Conservation (phyloP, 2,113 vertebrate species). For the Anarhynchus alexandrinus region DNA sequence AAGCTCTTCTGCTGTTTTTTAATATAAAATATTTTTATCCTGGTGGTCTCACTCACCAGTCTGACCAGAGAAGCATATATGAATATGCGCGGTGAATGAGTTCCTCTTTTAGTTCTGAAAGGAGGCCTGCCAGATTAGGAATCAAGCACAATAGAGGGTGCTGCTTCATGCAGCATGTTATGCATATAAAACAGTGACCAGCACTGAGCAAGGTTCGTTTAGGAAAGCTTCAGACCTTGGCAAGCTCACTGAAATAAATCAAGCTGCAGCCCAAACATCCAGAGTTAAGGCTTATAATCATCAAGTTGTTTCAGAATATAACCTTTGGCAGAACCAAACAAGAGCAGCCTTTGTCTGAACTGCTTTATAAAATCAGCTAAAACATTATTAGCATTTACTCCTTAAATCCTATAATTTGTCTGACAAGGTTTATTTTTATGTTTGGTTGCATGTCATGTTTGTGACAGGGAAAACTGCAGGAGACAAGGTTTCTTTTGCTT, state of each 20-base stretch:
- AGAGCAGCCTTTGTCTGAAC: not conserved
- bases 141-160: not conserved
- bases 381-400: not conserved
- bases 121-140: not conserved
- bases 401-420: not conserved
- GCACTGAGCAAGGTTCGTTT: not conserved
- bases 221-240: not conserved
- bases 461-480: not conserved
- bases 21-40: not conserved
- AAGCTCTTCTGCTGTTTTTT: not conserved
- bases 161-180: not conserved
- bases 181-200: slow-evolving; percentile 36
- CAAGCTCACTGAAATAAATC: not conserved
- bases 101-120: not conserved
- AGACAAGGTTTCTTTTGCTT: not conserved
- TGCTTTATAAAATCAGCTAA: not conserved
- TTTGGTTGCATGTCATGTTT: not conserved
- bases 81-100: not conserved
- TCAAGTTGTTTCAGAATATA: not conserved
- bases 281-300: not conserved
- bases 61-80: not conserved
- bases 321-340: not conserved
- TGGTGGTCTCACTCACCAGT: not conserved
- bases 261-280: not conserved
- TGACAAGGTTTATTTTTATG: not conserved